phyloP scores from a whole-genome alignment of 92 coral and sea anemone genomes.

The Umimayanthus kanabou region DNA sequence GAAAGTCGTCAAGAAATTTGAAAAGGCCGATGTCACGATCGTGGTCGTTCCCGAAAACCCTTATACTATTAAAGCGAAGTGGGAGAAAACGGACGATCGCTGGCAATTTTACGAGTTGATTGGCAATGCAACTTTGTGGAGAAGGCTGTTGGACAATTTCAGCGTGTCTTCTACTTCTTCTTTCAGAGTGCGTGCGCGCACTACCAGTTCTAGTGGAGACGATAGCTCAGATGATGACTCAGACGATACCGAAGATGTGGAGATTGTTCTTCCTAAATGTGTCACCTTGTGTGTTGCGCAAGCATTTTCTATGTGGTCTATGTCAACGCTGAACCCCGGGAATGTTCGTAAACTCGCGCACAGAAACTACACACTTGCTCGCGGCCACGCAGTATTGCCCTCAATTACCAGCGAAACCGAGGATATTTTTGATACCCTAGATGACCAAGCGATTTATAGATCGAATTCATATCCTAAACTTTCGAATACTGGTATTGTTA shows the following conservation, averaged over 20 bases:
- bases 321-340: constrained; percentile 94
- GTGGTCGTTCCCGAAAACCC: constrained; percentile 73
- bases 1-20: constrained; percentile 65
- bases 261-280: constrained; percentile 72
- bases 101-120: constrained; percentile 86
- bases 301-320: constrained; percentile 84
- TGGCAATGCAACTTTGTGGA: constrained; percentile 76
- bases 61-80: constrained; percentile 85
- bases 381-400: constrained; percentile 55
- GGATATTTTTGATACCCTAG: constrained; percentile 60
- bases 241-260: constrained; percentile 69
- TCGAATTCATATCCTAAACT: constrained; percentile 89
- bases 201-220: constrained; percentile 17
- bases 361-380: constrained; percentile 18
- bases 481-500: constrained; percentile 68
- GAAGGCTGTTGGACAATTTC: constrained; percentile 69
- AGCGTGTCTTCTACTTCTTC: constrained; percentile 33
- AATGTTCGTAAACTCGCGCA: constrained; percentile 78
- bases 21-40: constrained; percentile 72
- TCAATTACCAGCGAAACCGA: constrained; percentile 64
- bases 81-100: constrained; percentile 54
- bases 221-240: constrained; percentile 59
- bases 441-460: constrained; percentile 60
- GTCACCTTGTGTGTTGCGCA: constrained; percentile 79
- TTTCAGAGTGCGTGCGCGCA: constrained; percentile 10